These are phyloP conservation scores for Pseudococcus longispinus DNA, from an alignment of 2,888 invertebrate genomes.

Conservation along the genomic window DNA sequence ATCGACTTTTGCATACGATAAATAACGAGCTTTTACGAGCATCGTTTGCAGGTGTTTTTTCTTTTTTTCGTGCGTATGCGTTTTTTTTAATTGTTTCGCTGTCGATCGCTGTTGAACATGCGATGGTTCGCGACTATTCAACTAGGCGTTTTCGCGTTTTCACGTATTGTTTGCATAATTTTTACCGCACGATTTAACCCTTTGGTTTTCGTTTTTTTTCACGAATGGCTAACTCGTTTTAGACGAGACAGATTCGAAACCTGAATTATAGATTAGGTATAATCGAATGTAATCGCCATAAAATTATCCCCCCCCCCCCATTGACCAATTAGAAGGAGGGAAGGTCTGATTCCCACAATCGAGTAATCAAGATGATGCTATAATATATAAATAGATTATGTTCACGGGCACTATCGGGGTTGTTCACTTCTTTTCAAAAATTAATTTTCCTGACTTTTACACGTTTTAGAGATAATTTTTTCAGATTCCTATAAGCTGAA, in stretches of 20 bases:
- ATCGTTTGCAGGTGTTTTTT: not conserved
- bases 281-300: too few species aligned
- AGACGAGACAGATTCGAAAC: not conserved
- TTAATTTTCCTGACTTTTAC: too few species aligned
- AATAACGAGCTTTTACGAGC: not conserved
- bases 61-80: not conserved
- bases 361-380: too few species aligned
- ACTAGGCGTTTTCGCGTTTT: not conserved
- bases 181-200: not conserved
- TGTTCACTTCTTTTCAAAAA: too few species aligned
- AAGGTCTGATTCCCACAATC: too few species aligned
- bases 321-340: too few species aligned
- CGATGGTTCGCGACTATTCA: not conserved
- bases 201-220: not conserved
- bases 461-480: too few species aligned
- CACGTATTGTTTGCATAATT: not conserved
- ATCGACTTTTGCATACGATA: not conserved
- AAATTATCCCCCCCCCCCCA: too few species aligned
- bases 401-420: too few species aligned
- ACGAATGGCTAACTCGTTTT: not conserved
- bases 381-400: too few species aligned
- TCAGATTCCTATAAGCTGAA: too few species aligned
- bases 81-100: not conserved
- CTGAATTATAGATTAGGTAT: too few species aligned
- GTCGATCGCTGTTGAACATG: slow-evolving; percentile 5